Base-by-base conservation (phyloP, 2,888 invertebrate genomes). In the Aphidoletes aphidimyza region DNA sequence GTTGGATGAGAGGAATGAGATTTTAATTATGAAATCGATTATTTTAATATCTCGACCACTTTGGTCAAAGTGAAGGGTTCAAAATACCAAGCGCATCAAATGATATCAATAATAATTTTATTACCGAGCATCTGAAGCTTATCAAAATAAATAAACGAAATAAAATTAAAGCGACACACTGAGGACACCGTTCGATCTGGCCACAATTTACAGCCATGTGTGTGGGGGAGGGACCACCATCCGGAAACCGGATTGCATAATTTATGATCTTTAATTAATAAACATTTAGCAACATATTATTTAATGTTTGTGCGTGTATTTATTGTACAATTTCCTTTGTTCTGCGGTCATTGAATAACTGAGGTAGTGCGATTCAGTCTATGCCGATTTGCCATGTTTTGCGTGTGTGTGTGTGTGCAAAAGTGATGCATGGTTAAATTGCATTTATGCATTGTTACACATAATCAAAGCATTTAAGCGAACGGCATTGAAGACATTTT, bases 201-300 rank as follows among this genome's bases (percentile, higher is more conserved):
- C 30, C n/a, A 69, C 34, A 69, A 11, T 11, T 1, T 11, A 30
- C 30, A 14, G 14, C 3, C n/a, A 37, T 54, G 3, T 22, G 69
- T 37, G n/a, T 9, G 11, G n/a, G n/a, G n/a, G n/a, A n/a, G n/a
- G n/a, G n/a, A n/a, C n/a, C n/a, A n/a, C n/a, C n/a, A n/a, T n/a
- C 37, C 37, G 81, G 81, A 81, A 37, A 81, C 81, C 36, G 37
- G 37, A n/a, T n/a, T 81, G 81, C 37, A 81, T 81, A 81, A 81
- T 81, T 81, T 81, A 81, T 36, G n/a, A 36, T 81, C 81, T 37
- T 81, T 81, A 81, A 37, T 81, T 81, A 36, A 81, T 81, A 81
- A 81, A 81, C 81, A 81, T 81, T 81, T 37, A 36, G 81, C 14
- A 81, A 81, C 37, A 37, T 81, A 81, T 81, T 37, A 81, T 81